Base-by-base conservation (phyloP, 2,888 invertebrate genomes). In the Periphyllus acericola region DNA sequence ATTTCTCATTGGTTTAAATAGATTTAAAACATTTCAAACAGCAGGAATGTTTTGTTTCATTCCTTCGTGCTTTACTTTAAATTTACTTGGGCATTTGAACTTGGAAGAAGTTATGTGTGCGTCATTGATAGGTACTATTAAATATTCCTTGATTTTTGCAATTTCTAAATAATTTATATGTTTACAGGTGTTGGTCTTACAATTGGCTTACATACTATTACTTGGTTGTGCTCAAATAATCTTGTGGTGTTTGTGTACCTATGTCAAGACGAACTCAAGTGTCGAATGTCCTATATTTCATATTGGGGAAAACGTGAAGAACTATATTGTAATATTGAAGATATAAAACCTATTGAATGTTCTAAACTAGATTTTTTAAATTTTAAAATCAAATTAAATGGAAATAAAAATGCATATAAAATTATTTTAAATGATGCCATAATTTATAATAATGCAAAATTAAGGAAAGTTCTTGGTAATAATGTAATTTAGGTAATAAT, bases 271-370 rank as follows among this genome's bases (percentile, higher is more conserved):
- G 60, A 86, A 9, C 36, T 40, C 72, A 72, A 40, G 11, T 86
- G 86, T 80, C 78, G 60, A 14, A 60, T 86, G 40, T 86, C 86
- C 2, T 80, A 80, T 40, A 74, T 86, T 55, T 86, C 86, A 21
- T 86, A 71, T 29, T 86, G 86, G 86, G 86, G 86, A 55, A 72
- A 79, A 36, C 86, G 86, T 32, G 3, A 29, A 40, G 86, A 86
- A 80, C 29, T 86, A 32, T 80, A 80, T 60, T 86, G 86, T 19
- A 25, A 86, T 40, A 32, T 80, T 60, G 60, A 86, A 68, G 86
- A 86, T 36, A 40, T 86, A 32, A 11, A 21, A 80, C 80, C 72
- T 14, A 86, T 86, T 29, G 11, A 86, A 32, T 40, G 17, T 32
- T 86, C 86, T 29, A 80, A 74, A 40, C 55, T 80, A 29, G 11